Evolutionary conservation across 2,888 invertebrate genomes (phyloP).

Genomic region (Orthosia gothica): DNA sequence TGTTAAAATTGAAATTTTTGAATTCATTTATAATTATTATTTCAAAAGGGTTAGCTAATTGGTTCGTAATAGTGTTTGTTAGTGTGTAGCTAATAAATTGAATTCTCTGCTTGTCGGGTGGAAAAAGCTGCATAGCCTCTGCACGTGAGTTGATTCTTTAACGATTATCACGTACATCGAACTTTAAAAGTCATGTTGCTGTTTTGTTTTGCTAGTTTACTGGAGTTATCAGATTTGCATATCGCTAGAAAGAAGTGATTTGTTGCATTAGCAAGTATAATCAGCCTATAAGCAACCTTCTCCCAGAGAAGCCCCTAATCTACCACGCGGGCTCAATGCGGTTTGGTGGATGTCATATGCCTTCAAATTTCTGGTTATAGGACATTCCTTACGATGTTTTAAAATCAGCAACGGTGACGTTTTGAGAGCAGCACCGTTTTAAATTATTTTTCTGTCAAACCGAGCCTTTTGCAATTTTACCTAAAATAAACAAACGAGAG

Average conservation of each 20-base stretch:
- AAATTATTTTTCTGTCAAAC: background rate
- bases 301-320: too few species aligned
- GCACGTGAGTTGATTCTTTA: slow-evolving; percentile 1
- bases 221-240: background rate
- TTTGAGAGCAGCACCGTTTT: too few species aligned
- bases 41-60: background rate
- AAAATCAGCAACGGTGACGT: too few species aligned
- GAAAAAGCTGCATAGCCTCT: background rate
- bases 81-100: background rate
- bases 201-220: background rate
- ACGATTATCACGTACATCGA: background rate
- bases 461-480: background rate
- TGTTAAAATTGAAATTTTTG: background rate
- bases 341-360: too few species aligned
- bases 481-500: background rate
- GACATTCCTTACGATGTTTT: too few species aligned
- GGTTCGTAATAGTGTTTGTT: background rate
- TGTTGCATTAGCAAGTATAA: background rate
- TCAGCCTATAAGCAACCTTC: too few species aligned
- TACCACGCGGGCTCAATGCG: too few species aligned
- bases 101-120: background rate
- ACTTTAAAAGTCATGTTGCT: background rate
- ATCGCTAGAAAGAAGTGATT: background rate
- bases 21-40: background rate
- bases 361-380: too few species aligned